Evolutionary conservation across 2,113 vertebrate species (phyloP), one percentile per base, ranked within the genome.

Genomic region (Parus major): DNA sequence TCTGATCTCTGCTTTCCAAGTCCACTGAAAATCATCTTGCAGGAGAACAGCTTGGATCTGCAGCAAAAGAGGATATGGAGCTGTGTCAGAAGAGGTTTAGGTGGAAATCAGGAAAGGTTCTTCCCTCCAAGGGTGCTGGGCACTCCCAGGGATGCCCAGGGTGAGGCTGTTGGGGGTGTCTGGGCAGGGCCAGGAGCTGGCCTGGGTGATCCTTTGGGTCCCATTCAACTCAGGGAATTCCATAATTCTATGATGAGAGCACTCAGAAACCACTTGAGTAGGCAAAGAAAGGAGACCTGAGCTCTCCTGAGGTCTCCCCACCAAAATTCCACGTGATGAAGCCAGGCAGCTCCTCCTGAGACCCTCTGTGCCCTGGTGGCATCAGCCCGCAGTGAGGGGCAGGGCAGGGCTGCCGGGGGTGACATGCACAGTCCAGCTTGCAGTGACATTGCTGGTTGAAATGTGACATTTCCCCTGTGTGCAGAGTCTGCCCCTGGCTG

Each of bases 401-500:
- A 22, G 39, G 33, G 59, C 55, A 10, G 41, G 61, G 61, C 39
- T 20, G 25, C 29, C 4, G 1, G 24, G 50, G 63, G 46, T 1
- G 15, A n/a, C 42, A 35, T 13, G 31, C 1, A 0, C 35, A 4
- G 2, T 9, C 15, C 39, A 9, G 70, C 17, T 25, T 11, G 1
- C 77, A 14, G 1, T 11, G 11, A 20, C 17, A 35, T 3, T n/a
- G n/a, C 57, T 52, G 39, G 20, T 8, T 56, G 49, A 11, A n/a
- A 23, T 56, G 11, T n/a, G 33, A 2, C 0, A 0, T 50, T 53
- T 15, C 27, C 50, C 6, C 3, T 7, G 15, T 5, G 44, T 47
- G 55, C 65, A 72, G 52, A 49, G 12, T 1, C 4, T 22, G 52
- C 11, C 17, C 27, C 64, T 11, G n/a, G 15, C 82, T 20, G 7